Conservation (phyloP, 2,113 vertebrate species). For the Morone chrysops region DNA sequence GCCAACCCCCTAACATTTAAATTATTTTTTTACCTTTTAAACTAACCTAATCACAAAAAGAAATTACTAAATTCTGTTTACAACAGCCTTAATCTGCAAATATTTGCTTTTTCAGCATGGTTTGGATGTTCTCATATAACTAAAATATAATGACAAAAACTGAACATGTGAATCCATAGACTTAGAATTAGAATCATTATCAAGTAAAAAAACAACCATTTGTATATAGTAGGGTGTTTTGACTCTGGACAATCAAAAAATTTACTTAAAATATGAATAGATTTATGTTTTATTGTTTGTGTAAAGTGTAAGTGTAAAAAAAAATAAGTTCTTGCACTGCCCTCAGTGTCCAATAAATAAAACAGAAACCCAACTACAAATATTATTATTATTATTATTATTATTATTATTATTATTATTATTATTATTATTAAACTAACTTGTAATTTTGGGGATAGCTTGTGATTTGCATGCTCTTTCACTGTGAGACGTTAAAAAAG, state of each 20-base stretch:
- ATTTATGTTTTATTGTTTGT: no score
- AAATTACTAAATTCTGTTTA: not conserved
- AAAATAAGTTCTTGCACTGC: not conserved
- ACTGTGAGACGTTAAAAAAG: not conserved
- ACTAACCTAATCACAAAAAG: not conserved
- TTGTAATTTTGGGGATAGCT: not conserved
- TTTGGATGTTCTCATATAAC: not conserved
- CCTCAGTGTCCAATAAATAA: not conserved
- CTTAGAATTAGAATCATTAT: not conserved
- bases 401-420: not conserved
- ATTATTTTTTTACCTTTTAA: not conserved
- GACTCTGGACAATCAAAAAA: no score
- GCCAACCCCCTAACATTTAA: not conserved
- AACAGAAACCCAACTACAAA: not conserved
- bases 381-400: not conserved
- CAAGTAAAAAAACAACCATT: not conserved
- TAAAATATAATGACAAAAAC: not conserved
- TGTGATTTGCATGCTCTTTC: not conserved
- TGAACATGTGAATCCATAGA: not conserved
- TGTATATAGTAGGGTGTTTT: not conserved
- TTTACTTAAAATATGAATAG: no score
- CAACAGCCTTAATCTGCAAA: not conserved
- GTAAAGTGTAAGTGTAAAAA: no score
- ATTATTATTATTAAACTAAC: not conserved
- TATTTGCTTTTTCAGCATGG: not conserved